A percentile compares a stretch with the other conserved stretches of the same genome.
Evolutionary conservation across 2,797 vertebrate genomes (phyloP).

Genomic region (Gila robusta): DNA sequence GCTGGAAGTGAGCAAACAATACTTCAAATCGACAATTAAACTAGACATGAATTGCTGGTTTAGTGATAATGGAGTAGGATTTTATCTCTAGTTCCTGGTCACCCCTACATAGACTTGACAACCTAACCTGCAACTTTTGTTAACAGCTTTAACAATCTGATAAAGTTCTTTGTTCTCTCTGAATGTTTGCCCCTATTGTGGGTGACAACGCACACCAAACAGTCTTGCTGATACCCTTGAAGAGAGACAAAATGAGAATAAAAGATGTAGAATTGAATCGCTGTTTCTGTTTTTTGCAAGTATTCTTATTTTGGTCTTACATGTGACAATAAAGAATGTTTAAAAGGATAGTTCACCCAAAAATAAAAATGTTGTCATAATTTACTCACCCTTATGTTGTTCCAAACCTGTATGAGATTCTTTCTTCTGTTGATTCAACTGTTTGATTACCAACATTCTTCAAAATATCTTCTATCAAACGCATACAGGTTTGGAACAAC

Average conservation of each 20-base stretch:
- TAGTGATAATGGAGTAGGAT: neutral
- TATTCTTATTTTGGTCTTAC: neutral
- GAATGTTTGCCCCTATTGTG: conserved; percentile 52
- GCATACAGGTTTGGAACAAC: no score
- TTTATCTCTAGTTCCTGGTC: neutral
- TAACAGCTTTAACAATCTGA: conserved; percentile 5
- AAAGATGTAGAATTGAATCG: neutral
- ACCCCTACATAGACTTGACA: neutral
- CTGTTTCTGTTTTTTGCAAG: neutral
- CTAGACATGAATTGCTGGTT: neutral
- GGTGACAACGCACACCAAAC: conserved; percentile 31
- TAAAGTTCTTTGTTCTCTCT: neutral
- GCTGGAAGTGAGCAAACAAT: neutral
- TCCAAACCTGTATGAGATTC: no score
- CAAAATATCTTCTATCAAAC: no score
- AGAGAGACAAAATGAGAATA: conserved; percentile 28
- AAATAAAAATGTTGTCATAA: no score
- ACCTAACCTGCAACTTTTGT: neutral
- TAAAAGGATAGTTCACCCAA: no score
- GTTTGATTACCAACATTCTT: no score
- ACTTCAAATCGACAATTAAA: neutral
- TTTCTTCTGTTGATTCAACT: no score
- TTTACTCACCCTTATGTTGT: no score
- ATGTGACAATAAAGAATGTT: neutral
- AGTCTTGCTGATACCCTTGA: conserved; percentile 21